A percentile compares a stretch with the other conserved stretches of the same genome.
phyloP scores from a whole-genome alignment of 2,888 invertebrate species.

The Torymus aiolomorphi region DNA sequence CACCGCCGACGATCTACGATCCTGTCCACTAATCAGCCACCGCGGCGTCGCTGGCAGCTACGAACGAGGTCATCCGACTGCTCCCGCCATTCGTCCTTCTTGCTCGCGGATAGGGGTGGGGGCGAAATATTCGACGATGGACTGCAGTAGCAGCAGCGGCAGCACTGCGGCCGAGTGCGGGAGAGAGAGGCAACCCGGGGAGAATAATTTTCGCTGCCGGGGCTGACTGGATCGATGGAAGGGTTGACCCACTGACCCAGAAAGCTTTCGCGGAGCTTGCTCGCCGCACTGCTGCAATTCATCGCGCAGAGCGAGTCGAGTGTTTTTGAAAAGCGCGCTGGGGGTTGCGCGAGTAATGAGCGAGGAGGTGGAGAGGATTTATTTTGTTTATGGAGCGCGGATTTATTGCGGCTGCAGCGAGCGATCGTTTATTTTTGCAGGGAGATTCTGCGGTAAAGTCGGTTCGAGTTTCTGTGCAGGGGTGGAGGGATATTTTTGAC shows the following conservation, averaged over 20 bases:
- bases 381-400: conserved; percentile 18
- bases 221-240: conserved; percentile 45
- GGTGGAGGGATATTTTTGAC: too few relatives aligned
- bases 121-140: conserved; percentile 33
- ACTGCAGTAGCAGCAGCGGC: too few relatives aligned
- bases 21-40: conserved; percentile 35
- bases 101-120: not conserved
- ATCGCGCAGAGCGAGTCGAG: not conserved
- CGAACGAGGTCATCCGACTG: conserved; percentile 30
- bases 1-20: not conserved
- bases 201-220: conserved; percentile 32
- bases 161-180: conserved; percentile 21
- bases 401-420: too few relatives aligned
- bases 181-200: too few relatives aligned
- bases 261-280: not conserved
- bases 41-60: not conserved
- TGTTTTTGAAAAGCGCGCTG: conserved; percentile 10
- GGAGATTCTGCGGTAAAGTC: too few relatives aligned
- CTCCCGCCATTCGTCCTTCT: too few relatives aligned
- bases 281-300: not conserved
- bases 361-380: not conserved
- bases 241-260: conserved; percentile 55
- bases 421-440: too few relatives aligned
- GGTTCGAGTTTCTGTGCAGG: too few relatives aligned
- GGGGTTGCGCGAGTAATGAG: too few relatives aligned